phyloP scores from a whole-genome alignment of 2,797 vertebrate species.

The Coregonus suidteri region DNA sequence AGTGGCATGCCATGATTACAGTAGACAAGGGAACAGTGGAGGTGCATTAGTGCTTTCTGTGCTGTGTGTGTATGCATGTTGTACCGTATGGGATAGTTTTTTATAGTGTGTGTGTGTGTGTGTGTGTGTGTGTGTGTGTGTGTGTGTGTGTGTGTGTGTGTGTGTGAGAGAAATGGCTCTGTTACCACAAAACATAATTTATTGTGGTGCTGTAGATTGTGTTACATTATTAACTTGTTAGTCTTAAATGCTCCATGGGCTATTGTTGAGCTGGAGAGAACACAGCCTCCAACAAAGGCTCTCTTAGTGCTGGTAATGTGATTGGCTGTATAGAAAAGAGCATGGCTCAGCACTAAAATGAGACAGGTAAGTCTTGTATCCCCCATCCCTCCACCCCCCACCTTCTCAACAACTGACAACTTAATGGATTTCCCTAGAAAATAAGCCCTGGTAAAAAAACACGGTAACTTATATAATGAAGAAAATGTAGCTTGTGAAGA shows the following conservation, averaged over 20 bases:
- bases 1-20: constrained; percentile 20
- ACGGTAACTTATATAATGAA: constrained; percentile 25
- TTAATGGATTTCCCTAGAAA: constrained; percentile 63
- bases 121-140: neutral
- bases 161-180: neutral
- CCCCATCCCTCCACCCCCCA: neutral
- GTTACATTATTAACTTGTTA: constrained; percentile 48
- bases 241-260: constrained; percentile 30
- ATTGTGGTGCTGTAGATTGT: constrained; percentile 5
- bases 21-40: neutral
- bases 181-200: neutral
- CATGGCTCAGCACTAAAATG: constrained; percentile 45
- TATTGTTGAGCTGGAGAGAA: neutral
- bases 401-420: constrained; percentile 40
- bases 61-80: neutral
- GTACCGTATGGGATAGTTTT: neutral
- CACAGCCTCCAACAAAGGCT: constrained; percentile 4
- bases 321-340: constrained; percentile 32
- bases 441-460: neutral
- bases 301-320: constrained; percentile 22
- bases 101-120: neutral
- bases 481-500: constrained; percentile 19
- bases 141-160: constrained; percentile 13
- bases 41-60: neutral
- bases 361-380: constrained; percentile 34